Percentiles rank a stretch among this genome's conserved stretches.
phyloP scores from a whole-genome alignment of 2,888 invertebrate genomes.

The Invenusta paracnida region DNA sequence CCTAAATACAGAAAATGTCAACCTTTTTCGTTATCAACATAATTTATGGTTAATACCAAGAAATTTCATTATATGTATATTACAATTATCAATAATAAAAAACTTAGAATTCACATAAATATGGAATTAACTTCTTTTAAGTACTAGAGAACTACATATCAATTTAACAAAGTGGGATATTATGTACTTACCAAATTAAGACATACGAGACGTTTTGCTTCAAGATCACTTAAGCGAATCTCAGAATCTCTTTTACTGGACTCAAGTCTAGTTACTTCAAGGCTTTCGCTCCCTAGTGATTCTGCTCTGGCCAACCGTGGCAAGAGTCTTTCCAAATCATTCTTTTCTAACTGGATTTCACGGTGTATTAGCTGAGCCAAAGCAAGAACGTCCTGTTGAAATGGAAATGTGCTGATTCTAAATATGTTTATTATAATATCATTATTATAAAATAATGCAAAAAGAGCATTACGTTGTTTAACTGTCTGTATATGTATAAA shows the following conservation, averaged over 20 bases:
- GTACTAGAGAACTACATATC: too few relatives aligned
- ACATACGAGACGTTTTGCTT: neutral
- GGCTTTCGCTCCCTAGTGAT: neutral
- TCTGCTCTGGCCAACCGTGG: neutral
- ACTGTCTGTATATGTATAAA: too few relatives aligned
- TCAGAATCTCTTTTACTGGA: neutral
- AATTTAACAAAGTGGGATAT: too few relatives aligned
- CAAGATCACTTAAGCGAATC: neutral
- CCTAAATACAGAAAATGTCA: too few relatives aligned
- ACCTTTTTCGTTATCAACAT: too few relatives aligned
- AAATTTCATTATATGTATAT: too few relatives aligned
- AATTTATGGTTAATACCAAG: too few relatives aligned
- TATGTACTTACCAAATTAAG: constrained; percentile 4
- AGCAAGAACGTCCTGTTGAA: neutral
- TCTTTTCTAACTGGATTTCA: neutral
- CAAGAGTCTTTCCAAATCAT: neutral
- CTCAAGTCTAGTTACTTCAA: neutral
- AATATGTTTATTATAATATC: neutral
- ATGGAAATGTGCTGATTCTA: neutral
- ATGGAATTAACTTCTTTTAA: too few relatives aligned
- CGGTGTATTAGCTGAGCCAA: neutral
- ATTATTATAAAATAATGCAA: too few relatives aligned
- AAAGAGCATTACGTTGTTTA: too few relatives aligned
- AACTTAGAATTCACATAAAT: too few relatives aligned
- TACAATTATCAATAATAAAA: too few relatives aligned